Evolutionary conservation across 1,140 invertebrate species (phyloP), one percentile per base, ranked within the genome.

Genomic region (Penaeus vannamei): DNA sequence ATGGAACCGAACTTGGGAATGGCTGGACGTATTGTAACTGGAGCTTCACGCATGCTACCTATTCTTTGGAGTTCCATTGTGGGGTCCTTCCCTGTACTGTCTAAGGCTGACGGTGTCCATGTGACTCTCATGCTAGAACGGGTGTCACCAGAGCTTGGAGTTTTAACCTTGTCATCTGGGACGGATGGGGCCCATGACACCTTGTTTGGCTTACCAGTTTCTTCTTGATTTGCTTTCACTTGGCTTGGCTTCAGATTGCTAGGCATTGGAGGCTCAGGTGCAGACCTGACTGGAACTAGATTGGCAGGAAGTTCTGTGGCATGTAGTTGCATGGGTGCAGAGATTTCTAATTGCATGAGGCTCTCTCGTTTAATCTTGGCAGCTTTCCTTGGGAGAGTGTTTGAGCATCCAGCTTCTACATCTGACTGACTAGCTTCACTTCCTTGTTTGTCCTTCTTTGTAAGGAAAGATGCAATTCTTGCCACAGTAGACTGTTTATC

Each of bases 1-100:
- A 91, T 90, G 29, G 91, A 91, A 19, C 91, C 91, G 87, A 91
- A 91, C 79, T 91, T 91, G 22, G 91, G 91, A n/a, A 91, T 91
- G 36, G 84, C 26, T 64, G 91, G 91, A 46, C 91, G 86, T 29
- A 89, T 77, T 19, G 91, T 91, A 32, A 91, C 91, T 62, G 91
- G 85, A 69, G 89, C 79, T 61, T 91, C 91, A 20, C 91, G 72
- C 84, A 91, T 76, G 69, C 91, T 91, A 20, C 88, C 89, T 86
- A 91, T 91, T 59, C 91, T 85, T 32, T 86, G 89, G 10, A 91
- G 79, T 22, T 91, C 91, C 32, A 62, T 79, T 42, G 60, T 85
- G 59, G 80, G 20, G 23, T 87, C 69, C 42, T 84, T 85, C 53
- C 32, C 53, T 53, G 53, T 17, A 23, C 60, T 59, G 23, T 80